Conservation (phyloP, 2,113 vertebrate genomes). For the Chionomys nivalis region DNA sequence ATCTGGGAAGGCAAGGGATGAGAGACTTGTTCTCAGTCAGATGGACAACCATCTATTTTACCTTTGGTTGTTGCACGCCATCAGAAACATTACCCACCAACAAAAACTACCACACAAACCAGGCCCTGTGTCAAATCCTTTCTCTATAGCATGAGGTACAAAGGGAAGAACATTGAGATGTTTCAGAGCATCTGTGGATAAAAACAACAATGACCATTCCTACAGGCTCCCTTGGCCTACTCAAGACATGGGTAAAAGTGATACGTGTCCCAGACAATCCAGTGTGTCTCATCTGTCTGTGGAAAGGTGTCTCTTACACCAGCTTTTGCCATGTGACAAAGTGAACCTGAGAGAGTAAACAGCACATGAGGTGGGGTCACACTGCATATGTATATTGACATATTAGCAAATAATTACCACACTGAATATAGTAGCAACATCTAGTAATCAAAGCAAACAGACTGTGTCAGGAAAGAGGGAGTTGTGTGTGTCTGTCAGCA, state of each 20-base stretch:
- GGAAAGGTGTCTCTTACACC: not conserved
- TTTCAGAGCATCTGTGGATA: not conserved
- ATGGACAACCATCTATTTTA: not conserved
- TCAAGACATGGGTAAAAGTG: not conserved
- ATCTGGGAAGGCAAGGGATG: not conserved
- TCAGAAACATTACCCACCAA: not conserved
- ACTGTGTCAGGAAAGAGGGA: not conserved
- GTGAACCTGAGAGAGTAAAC: not conserved
- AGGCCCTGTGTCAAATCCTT: not conserved
- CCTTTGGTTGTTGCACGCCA: not conserved
- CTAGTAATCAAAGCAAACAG: not conserved
- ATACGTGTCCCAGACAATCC: not conserved
- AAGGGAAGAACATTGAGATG: not conserved
- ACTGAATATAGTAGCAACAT: not conserved
- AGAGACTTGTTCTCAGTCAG: not conserved
- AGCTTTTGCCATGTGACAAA: not conserved
- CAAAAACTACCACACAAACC: not conserved
- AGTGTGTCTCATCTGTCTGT: too few species aligned
- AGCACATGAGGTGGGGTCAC: not conserved
- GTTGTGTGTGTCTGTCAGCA: not conserved
- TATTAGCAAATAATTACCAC: not conserved
- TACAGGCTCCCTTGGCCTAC: not conserved
- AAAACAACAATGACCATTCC: not conserved
- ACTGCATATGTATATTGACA: not conserved
- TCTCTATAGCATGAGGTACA: not conserved